Percentiles rank a stretch among this genome's conserved stretches.
These are phyloP conservation scores for Nudaria mundana DNA, from an alignment of 2,888 invertebrate genomes.

Conservation along the genomic window DNA sequence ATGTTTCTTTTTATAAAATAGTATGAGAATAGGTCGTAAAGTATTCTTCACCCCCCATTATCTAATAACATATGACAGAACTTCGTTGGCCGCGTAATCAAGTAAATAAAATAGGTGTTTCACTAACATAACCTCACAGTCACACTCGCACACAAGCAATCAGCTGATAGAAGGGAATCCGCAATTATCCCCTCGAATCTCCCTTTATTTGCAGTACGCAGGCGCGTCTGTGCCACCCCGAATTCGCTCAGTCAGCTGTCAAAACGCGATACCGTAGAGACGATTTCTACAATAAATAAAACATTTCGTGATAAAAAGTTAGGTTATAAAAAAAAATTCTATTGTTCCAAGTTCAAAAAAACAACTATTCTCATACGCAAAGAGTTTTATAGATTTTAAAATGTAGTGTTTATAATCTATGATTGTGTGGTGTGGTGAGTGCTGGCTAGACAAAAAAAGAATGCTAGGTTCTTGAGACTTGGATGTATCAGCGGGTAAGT, in stretches of 20 bases:
- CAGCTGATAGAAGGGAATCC: slow-evolving; percentile 31
- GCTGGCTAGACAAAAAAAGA: slow-evolving; percentile 30
- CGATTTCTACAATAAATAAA: slow-evolving; percentile 16
- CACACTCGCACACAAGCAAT: slow-evolving; percentile 10
- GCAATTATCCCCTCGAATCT: slow-evolving; percentile 27
- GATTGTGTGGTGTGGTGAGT: slow-evolving; percentile 9
- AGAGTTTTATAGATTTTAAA: neutral
- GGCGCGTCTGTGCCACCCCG: slow-evolving; percentile 39
- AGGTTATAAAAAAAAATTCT: slow-evolving; percentile 19
- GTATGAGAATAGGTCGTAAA: too few species aligned
- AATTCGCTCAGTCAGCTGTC: slow-evolving; percentile 60
- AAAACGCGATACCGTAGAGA: slow-evolving; percentile 40
- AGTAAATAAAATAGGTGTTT: neutral
- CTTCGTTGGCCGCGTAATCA: neutral
- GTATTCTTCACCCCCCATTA: too few species aligned
- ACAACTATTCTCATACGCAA: neutral
- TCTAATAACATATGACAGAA: neutral
- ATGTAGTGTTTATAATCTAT: slow-evolving; percentile 6
- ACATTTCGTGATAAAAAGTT: slow-evolving; percentile 14
- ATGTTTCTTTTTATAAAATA: too few species aligned
- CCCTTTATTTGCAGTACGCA: slow-evolving; percentile 39
- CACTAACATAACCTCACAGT: neutral
- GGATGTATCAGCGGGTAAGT: too few species aligned
- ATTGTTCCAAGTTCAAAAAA: neutral
- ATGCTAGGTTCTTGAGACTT: slow-evolving; percentile 10